Percentiles rank a stretch among this genome's conserved stretches.
phyloP scores from a whole-genome alignment of 2,797 vertebrate genomes.

The Acrocephalus scirpaceus region DNA sequence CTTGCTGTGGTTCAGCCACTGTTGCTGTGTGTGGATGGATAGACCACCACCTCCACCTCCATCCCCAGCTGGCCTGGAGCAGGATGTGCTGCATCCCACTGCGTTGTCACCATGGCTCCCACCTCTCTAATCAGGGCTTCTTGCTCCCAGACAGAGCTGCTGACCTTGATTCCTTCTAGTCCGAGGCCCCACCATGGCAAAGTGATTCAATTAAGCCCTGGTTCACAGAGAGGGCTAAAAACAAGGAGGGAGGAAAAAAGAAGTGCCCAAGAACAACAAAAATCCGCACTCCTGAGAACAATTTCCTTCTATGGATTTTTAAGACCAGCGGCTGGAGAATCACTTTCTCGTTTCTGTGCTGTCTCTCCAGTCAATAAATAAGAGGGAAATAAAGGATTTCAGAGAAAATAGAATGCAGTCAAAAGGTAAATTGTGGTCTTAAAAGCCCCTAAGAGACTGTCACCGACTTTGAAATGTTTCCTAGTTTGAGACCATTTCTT shows the following conservation, averaged over 20 bases:
- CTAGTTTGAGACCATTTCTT: slow-evolving; percentile 56
- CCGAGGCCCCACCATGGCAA: not conserved
- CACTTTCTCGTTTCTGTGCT: slow-evolving; percentile 48
- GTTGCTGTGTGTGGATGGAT: not conserved
- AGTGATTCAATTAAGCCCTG: slow-evolving; percentile 62
- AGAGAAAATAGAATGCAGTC: slow-evolving; percentile 76
- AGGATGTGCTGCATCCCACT: accelerated
- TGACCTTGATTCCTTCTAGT: not conserved
- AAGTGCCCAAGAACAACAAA: not conserved
- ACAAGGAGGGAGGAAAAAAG: not conserved
- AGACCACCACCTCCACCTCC: not conserved
- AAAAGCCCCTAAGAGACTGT: slow-evolving; percentile 74
- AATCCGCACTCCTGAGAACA: slow-evolving; percentile 34
- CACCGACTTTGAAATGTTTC: slow-evolving; percentile 65
- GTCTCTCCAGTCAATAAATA: slow-evolving; percentile 79
- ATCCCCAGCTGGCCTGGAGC: not conserved
- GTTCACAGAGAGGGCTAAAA: slow-evolving; percentile 49
- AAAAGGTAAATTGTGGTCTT: slow-evolving; percentile 80
- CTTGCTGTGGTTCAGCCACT: accelerated
- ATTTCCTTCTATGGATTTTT: slow-evolving; percentile 75
- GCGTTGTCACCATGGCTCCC: not conserved
- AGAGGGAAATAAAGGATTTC: slow-evolving; percentile 77
- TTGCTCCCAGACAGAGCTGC: not conserved
- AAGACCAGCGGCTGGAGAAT: slow-evolving; percentile 65
- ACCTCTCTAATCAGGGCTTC: not conserved